These are phyloP conservation scores for Ellobius talpinus DNA, from an alignment of 2,113 vertebrate species.

Conservation along the genomic window DNA sequence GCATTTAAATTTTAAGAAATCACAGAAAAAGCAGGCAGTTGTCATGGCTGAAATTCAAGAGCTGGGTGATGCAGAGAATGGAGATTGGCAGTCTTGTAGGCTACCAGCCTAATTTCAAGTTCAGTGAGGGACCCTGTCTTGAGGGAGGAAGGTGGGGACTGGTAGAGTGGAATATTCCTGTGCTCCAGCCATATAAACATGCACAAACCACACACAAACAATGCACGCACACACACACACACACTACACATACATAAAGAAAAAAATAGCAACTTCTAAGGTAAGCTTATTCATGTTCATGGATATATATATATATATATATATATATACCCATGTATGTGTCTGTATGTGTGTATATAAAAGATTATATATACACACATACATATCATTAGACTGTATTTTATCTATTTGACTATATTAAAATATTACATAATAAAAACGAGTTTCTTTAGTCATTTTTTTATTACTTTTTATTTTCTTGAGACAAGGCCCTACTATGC, in stretches of 20 bases:
- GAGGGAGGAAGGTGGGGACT: background rate
- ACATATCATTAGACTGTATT: background rate
- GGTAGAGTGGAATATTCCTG: background rate
- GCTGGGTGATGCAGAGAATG: too few relatives aligned
- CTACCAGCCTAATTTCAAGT: background rate
- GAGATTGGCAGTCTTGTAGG: background rate
- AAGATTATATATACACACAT: too few relatives aligned
- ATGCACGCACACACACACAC: background rate
- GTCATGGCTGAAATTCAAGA: background rate
- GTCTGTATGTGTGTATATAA: too few relatives aligned
- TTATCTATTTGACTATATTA: background rate
- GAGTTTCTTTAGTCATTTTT: background rate
- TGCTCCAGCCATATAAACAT: background rate
- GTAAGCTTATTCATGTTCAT: background rate
- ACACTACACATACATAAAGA: background rate
- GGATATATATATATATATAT: too few relatives aligned
- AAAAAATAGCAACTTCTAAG: background rate
- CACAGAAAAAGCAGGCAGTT: background rate
- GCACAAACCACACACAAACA: background rate
- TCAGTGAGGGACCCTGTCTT: too few relatives aligned
- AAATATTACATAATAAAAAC: background rate
- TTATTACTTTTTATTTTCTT: background rate
- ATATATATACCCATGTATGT: too few relatives aligned
- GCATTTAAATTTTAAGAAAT: background rate
- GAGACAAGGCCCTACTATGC: background rate